Percentiles rank a stretch among this genome's conserved stretches.
These are phyloP conservation scores for Oryzias melastigma DNA, from an alignment of 2,113 vertebrate species.

Conservation along the genomic window DNA sequence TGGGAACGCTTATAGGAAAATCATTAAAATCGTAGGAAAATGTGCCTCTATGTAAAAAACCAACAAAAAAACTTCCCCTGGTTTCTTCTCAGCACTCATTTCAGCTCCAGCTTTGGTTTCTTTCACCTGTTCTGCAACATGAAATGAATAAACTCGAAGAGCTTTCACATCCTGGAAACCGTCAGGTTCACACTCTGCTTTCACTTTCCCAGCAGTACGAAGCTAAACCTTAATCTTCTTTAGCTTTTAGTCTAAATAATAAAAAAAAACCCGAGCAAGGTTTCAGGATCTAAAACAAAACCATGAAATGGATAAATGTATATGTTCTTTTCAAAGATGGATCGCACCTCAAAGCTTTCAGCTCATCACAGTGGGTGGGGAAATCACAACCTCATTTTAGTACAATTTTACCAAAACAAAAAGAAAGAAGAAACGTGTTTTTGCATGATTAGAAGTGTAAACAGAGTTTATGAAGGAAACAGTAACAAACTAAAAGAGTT, in stretches of 20 bases:
- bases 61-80: neutral
- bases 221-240: conserved; percentile 5
- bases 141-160: conserved; percentile 20
- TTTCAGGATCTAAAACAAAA: conserved; percentile 10
- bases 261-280: neutral
- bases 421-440: conserved; percentile 18
- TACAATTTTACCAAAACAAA: conserved; percentile 45
- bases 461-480: conserved; percentile 24
- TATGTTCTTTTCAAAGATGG: conserved; percentile 5
- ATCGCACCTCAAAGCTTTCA: neutral
- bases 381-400: conserved; percentile 21
- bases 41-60: too few species aligned
- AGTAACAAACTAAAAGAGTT: neutral
- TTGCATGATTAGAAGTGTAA: conserved; percentile 26
- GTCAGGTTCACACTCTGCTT: conserved; percentile 29
- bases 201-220: conserved; percentile 43
- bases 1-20: neutral
- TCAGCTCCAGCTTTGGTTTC: conserved; percentile 21
- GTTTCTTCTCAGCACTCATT: neutral
- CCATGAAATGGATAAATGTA: neutral
- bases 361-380: conserved; percentile 44
- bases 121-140: conserved; percentile 37
- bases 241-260: conserved; percentile 4
- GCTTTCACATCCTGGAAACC: conserved; percentile 47
- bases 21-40: neutral